Evolutionary conservation across 1,140 invertebrate genomes (phyloP), one percentile per base, ranked within the genome.

Genomic region (Papilio xuthus): DNA sequence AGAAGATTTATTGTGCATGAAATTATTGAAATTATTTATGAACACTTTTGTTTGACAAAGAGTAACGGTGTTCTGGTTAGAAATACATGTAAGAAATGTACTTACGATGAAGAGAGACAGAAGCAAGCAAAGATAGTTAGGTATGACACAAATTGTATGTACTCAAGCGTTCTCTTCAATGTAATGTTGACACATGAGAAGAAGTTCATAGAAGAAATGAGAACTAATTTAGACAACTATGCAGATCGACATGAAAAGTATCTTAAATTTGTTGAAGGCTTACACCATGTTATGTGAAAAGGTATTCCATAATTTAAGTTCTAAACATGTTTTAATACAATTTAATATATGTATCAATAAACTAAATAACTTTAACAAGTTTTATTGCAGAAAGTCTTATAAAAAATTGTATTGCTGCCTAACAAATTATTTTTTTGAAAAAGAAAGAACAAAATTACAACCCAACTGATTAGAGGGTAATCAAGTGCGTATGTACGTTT

Each of bases 231-330:
- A 53, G 92, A 93, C 79, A 87, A 88, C 78, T 94, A 92, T 89
- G 88, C 92, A 20, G 88, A 87, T 50, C 89, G 91, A 69, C 92
- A 94, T 85, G 90, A 92, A 50, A 93, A 91, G n/a, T 94, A 93
- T 86, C 83, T 94, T 37, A 92, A 91, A 81, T 90, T 89, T 86
- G 86, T 92, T 53, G 86, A 93, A 80, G 90, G 92, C 41, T 85
- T 94, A 41, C 89, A 91, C 78, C 84, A 82, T 89, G 85, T 90
- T 42, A 88, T 90, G 78, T 90, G 84, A 82, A 32, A 32, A 37
- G 18, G 10, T 44, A 32, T 32, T 73, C 18, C 47, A 74, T 53
- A 74, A 4, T 47, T 18, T 26, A 73, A 28, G 44, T 4, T 72
- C 10, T 72, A n/a, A 37, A n/a, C 32, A 37, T 37, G 32, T 37